These are phyloP conservation scores for Delia radicum DNA, from an alignment of 1,140 invertebrate species.

Conservation along the genomic window DNA sequence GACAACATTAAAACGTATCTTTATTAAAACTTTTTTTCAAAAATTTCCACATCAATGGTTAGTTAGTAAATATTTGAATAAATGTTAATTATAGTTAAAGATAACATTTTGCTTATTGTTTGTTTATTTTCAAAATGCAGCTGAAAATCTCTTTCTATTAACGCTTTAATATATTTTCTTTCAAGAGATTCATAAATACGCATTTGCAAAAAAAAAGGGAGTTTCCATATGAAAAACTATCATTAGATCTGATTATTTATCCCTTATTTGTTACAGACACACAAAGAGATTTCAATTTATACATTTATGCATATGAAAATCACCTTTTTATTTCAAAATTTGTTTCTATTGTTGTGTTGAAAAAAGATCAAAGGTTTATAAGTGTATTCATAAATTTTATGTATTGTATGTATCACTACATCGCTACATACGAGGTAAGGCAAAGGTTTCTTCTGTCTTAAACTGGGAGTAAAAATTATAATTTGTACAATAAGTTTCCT, in stretches of 20 bases:
- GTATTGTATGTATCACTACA: background rate
- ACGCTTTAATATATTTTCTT: background rate
- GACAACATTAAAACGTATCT: too few relatives aligned
- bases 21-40: background rate
- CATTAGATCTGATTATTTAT: background rate
- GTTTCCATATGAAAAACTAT: background rate
- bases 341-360: background rate
- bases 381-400: background rate
- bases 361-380: background rate
- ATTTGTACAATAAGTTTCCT: background rate
- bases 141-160: background rate
- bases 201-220: slow-evolving; percentile 1
- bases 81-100: background rate
- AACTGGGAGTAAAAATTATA: background rate
- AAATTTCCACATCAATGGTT: background rate
- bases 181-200: background rate
- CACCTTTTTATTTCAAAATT: background rate
- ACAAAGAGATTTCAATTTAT: background rate
- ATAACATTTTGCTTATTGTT: background rate
- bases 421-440: background rate
- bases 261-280: background rate
- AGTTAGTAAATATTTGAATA: background rate
- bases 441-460: background rate
- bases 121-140: background rate
- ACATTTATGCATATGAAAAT: background rate